Evolutionary conservation across 2,888 invertebrate species (phyloP), one percentile per base, ranked within the genome.

Genomic region (Panopea generosa): DNA sequence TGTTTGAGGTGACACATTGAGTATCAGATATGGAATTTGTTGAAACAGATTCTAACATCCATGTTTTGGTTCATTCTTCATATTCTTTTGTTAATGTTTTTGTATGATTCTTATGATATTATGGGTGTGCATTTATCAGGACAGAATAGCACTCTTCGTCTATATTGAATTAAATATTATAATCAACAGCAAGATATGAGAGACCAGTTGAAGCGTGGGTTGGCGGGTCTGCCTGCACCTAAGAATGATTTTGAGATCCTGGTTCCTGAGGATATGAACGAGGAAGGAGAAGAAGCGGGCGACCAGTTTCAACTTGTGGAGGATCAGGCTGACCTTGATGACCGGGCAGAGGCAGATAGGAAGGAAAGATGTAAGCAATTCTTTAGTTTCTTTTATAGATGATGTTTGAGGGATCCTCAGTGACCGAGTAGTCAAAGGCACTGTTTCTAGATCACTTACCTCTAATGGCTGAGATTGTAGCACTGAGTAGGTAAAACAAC

Each of bases 161-260:
- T n/a, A n/a, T n/a, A n/a, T n/a, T n/a, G n/a, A n/a, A n/a, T n/a
- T n/a, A n/a, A n/a, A n/a, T n/a, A n/a, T n/a, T n/a, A n/a, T 45
- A 45, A 3, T n/a, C 20, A 4, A 2, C 70, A 87, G 85, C 69
- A 74, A 18, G 87, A 89, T 26, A 60, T 83, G 59, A 84, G 87
- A 62, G 86, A 87, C 16, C 87, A 87, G 71, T 74, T 92, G 67
- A 95, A 96, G 50, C 95, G 95, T 78, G 96, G 97, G 0, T 93
- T 99, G 27, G 95, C 96, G 26, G 94, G 95, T 0, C 93, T 99
- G 70, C 99, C 99, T 1, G 93, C 95, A 1, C 99, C 99, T 0
- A 96, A 96, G 85, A 99, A 99, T 92, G 99, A 99, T 93, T 99
- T 98, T 92, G 99, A 99, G 94, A 98, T 99, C 88, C 98, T 99